Evolutionary conservation across 2,797 vertebrate species (phyloP), one percentile per base, ranked within the genome.

Genomic region (Chaetodon trifasciatus): DNA sequence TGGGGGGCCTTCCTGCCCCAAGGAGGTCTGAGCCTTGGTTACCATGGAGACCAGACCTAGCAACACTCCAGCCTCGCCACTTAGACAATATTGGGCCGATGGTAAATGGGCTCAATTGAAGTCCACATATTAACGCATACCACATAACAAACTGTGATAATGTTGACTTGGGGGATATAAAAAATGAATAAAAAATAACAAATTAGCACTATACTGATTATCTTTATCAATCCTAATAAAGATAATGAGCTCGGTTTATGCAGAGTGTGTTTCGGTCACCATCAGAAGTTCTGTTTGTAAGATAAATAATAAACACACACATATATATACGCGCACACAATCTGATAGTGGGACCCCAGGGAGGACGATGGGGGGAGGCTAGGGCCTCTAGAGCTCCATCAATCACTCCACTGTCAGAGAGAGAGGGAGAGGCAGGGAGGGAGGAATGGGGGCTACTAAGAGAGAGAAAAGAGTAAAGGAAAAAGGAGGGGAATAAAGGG

Each of bases 331-430:
- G 57, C 60, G 50, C 62, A 74, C 62, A 81, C 79, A 86, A 88
- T 85, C 82, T 86, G 89, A 92, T 91, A 89, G 91, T 72, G 77
- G 82, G 89, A 91, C 94, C 89, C 90, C 52, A 61, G 91, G 90
- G 91, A 92, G 88, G 86, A 90, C 88, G 86, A 90, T 82, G 85
- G 92, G 93, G 69, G 91, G 88, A 87, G 84, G 88, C 75, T 83
- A 85, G 81, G 89, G 91, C 92, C 95, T 94, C 93, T 74, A 85
- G 94, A 95, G 95, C 76, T 75, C 93, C 95, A 96, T 96, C 94
- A 95, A 95, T 96, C 95, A 95, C 91, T 88, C 88, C 88, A 85
- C 89, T 92, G 94, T 93, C 93, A 92, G 81, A 70, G 84, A 73
- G 81, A 69, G 86, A 69, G 86, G 76, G 74, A 63, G 81, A 78